Percentiles rank a stretch among this genome's conserved stretches.
Conservation (phyloP, 1,140 invertebrate species). For the Lethocerus indicus region DNA sequence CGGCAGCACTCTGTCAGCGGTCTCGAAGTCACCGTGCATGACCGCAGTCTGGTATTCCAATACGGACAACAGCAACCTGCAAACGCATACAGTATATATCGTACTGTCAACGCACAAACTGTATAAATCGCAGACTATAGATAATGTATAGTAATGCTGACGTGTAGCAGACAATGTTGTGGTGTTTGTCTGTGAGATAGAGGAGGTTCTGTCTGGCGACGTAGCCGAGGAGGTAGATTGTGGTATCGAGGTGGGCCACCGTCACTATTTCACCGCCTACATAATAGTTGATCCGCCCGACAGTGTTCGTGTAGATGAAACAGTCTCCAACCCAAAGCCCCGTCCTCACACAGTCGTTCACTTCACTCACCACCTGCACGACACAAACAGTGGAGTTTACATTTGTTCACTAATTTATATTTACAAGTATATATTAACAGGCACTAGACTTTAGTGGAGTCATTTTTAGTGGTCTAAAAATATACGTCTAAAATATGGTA, state of each 20-base stretch:
- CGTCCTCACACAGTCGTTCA: slow-evolving; percentile 86
- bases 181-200: slow-evolving; percentile 94
- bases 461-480: too few species aligned
- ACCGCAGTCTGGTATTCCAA: slow-evolving; percentile 99
- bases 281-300: slow-evolving; percentile 97
- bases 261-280: slow-evolving; percentile 98
- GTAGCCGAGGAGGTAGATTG: slow-evolving; percentile 87
- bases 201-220: slow-evolving; percentile 92
- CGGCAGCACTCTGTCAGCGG: slow-evolving; percentile 86
- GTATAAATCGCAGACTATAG: neutral
- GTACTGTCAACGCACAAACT: neutral
- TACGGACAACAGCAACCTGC: slow-evolving; percentile 65
- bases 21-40: slow-evolving; percentile 94
- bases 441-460: too few species aligned
- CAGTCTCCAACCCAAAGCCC: slow-evolving; percentile 98
- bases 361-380: slow-evolving; percentile 61
- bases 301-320: slow-evolving; percentile 97
- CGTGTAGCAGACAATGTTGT: slow-evolving; percentile 79
- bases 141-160: slow-evolving; percentile 7
- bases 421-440: too few species aligned
- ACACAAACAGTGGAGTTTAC: neutral
- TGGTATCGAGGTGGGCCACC: slow-evolving; percentile 83
- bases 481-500: too few species aligned
- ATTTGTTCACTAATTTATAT: too few species aligned
- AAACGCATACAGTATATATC: slow-evolving; percentile 26